Percentiles rank a stretch among this genome's conserved stretches.
These are phyloP conservation scores for Anodontia alba DNA, from an alignment of 2,888 invertebrate genomes.

Conservation along the genomic window DNA sequence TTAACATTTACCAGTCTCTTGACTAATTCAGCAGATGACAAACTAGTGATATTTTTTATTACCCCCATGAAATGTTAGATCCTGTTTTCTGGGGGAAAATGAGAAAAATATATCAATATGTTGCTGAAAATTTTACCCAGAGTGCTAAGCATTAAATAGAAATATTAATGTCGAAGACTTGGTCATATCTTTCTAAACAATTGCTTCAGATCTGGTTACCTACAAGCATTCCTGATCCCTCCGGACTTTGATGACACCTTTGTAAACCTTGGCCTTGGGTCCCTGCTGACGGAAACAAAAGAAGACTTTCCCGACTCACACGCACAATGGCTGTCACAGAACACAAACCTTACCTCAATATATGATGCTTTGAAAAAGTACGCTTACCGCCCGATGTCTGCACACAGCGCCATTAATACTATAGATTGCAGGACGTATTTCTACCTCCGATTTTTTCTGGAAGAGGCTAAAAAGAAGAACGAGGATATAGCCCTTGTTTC, in stretches of 20 bases:
- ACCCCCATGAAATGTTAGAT: no score
- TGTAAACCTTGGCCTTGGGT: conserved; percentile 75
- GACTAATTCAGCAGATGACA: no score
- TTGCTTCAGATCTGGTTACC: background rate
- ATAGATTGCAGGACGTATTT: conserved; percentile 76
- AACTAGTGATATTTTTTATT: no score
- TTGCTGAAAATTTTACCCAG: no score
- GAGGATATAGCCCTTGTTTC: conserved; percentile 70
- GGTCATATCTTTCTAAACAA: no score
- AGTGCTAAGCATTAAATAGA: no score
- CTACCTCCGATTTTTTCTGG: conserved; percentile 71
- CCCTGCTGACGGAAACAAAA: conserved; percentile 62
- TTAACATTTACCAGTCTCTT: no score
- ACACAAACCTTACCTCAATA: conserved; percentile 70
- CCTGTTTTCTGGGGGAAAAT: no score
- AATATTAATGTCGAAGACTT: no score
- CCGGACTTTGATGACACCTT: conserved; percentile 80
- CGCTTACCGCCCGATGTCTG: conserved; percentile 71
- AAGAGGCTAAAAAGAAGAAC: conserved; percentile 54
- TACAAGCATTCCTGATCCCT: conserved; percentile 70
- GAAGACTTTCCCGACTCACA: conserved; percentile 60
- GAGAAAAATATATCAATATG: no score
- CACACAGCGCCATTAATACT: conserved; percentile 62
- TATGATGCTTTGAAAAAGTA: conserved; percentile 71
- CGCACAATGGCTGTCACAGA: conserved; percentile 64